Evolutionary conservation across 2,797 vertebrate species (phyloP).

Genomic region (Sebastes nivosus): DNA sequence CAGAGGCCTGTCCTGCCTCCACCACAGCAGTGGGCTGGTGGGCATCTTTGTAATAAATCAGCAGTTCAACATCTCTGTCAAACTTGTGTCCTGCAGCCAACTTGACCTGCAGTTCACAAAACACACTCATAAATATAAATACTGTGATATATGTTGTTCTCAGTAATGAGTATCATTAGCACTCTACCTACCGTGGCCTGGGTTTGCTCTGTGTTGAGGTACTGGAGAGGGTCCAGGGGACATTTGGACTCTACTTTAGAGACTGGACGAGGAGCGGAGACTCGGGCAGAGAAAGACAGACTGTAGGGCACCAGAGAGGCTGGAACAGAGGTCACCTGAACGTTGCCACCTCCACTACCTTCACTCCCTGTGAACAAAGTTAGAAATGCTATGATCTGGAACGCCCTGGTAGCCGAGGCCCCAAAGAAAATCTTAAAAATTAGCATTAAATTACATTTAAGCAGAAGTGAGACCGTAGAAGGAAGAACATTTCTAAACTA

Average conservation of each 20-base stretch:
- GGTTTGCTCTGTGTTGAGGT: conserved; percentile 77
- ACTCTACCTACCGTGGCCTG: conserved; percentile 80
- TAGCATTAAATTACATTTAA: too few relatives aligned
- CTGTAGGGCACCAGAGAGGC: conserved; percentile 80
- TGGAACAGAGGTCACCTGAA: conserved; percentile 68
- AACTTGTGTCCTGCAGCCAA: conserved; percentile 84
- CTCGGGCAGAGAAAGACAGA: conserved; percentile 73
- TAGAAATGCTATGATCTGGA: not conserved
- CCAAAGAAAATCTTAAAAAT: too few relatives aligned
- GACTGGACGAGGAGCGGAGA: conserved; percentile 81
- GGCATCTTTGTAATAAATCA: conserved; percentile 84
- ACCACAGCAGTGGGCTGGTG: conserved; percentile 83
- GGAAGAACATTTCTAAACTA: not conserved
- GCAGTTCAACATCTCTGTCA: conserved; percentile 86
- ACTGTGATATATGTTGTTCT: not conserved
- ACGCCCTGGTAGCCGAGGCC: not conserved
- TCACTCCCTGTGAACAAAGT: not conserved
- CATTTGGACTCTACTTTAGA: conserved; percentile 84
- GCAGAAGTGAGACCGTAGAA: not conserved
- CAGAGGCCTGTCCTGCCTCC: conserved; percentile 76
- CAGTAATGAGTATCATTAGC: not conserved
- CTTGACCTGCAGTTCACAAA: conserved; percentile 72
- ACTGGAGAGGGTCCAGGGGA: conserved; percentile 77
- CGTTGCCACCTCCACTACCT: conserved; percentile 48
- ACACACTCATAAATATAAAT: not conserved